Base-by-base conservation (phyloP, 2,797 vertebrate genomes). In the Streptopelia turtur region DNA sequence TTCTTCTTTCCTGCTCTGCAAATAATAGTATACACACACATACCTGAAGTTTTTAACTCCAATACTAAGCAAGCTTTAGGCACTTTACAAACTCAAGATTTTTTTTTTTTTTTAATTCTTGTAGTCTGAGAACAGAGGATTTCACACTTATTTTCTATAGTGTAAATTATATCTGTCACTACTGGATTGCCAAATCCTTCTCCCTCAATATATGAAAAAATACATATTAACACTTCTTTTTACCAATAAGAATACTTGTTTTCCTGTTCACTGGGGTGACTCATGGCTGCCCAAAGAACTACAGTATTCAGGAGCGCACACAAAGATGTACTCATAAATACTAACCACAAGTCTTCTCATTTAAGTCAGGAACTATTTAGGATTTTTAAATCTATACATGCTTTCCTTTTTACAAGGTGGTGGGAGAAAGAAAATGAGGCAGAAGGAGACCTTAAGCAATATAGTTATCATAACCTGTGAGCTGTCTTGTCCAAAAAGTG, bases 401-500 rank as follows among this genome's bases (percentile, higher is more conserved):
- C 56, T 70, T 74, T 70, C 66, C 39, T 81, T 52, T 78, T 94
- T 79, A 65, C 63, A 87, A 31, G 10, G 10, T 8, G 6, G 11
- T 17, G 15, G 33, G 37, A 64, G 68, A 95, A 92, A 80, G 39
- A 91, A 89, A 89, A 70, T 0, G 2, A 87, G 10, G 33, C 2
- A 20, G 37, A 89, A 92, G 27, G 16, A 76, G 59, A 53, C 39
- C 28, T 92, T 68, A 92, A 96, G 64, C 74, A 94, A 95, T 30
- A 47, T 1, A 95, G 77, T 53, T 66, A 76, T 72, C 66, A 96
- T 76, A 95, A 99, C 99, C 99, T 99, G 96, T 99, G 98, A 91
- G 96, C 75, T 2, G 97, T 98, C 97, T 98, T 99, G 70, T 97
- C 98, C 75, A 99, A 95, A 91, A 99, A 99, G 35, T 96, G 98